A percentile compares a stretch with the other conserved stretches of the same genome.
Conservation (phyloP, 2,113 vertebrate genomes). For the Sinosuthora webbiana region DNA sequence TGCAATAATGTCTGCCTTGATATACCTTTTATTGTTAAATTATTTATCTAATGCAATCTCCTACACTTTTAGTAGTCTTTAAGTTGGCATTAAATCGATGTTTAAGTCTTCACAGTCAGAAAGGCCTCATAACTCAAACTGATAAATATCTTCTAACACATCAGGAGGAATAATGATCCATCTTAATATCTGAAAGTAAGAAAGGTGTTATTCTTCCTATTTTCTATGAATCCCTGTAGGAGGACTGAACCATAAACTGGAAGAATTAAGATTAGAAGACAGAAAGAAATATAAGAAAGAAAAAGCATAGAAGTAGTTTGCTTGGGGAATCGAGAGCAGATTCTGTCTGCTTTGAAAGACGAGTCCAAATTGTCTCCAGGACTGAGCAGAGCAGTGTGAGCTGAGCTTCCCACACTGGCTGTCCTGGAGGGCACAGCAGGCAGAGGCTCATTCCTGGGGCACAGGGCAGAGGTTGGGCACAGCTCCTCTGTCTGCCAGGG, state of each 20-base stretch:
- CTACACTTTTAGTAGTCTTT: slow-evolving; percentile 59
- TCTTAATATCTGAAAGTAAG: slow-evolving; percentile 18
- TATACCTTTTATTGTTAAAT: slow-evolving; percentile 76
- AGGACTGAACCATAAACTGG: background rate
- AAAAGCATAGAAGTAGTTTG: background rate
- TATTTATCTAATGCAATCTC: slow-evolving; percentile 75
- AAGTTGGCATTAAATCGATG: slow-evolving; percentile 70
- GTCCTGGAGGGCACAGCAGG: background rate
- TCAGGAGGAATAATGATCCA: slow-evolving; percentile 44
- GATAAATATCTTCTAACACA: slow-evolving; percentile 57
- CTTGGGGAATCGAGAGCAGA: background rate
- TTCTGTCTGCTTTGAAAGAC: background rate
- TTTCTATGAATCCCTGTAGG: background rate
- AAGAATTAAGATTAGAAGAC: background rate
- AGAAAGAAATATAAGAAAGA: background rate
- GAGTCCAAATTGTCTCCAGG: background rate
- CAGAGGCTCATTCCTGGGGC: background rate
- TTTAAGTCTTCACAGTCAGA: slow-evolving; percentile 48
- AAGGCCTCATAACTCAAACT: slow-evolving; percentile 47
- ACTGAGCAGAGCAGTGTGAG: background rate
- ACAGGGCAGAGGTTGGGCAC: background rate
- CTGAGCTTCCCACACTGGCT: accelerated
- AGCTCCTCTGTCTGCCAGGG: background rate
- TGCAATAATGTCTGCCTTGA: slow-evolving; percentile 60
- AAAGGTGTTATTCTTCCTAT: background rate